phyloP scores from a whole-genome alignment of 2,888 invertebrate genomes.

The Calephelis perditalis region DNA sequence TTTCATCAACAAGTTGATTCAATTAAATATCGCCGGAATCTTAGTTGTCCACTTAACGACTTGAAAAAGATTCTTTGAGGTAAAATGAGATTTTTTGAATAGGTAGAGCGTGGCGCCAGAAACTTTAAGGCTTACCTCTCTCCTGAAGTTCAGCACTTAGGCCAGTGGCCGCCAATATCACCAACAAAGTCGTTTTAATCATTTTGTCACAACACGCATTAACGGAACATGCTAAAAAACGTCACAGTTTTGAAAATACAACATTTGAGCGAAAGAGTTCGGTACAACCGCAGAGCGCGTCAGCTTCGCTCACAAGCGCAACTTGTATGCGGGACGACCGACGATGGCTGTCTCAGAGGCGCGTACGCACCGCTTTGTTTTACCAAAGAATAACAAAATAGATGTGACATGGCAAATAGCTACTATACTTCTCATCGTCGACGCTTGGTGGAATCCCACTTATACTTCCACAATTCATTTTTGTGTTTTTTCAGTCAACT shows the following conservation, averaged over 20 bases:
- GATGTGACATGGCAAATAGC: constrained; percentile 12
- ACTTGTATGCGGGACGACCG: constrained; percentile 42
- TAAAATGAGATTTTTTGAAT: constrained; percentile 11
- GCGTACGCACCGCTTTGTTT: constrained; percentile 42
- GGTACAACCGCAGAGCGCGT: constrained; percentile 39
- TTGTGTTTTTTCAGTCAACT: too few species aligned
- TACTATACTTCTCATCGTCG: too few species aligned
- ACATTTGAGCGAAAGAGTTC: constrained; percentile 32
- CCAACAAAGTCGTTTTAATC: constrained; percentile 46
- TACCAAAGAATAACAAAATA: constrained; percentile 35
- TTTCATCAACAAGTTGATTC: not conserved
- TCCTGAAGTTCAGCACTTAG: constrained; percentile 57
- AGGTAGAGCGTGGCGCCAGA: constrained; percentile 24
- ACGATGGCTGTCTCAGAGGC: constrained; percentile 31
- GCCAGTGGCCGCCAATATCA: constrained; percentile 37
- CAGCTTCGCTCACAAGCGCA: constrained; percentile 50
- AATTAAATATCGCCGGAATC: not conserved
- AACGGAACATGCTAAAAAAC: constrained; percentile 47
- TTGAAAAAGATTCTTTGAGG: not conserved
- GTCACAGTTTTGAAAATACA: constrained; percentile 40
- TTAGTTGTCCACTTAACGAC: not conserved
- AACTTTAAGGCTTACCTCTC: constrained; percentile 50
- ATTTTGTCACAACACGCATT: constrained; percentile 49
- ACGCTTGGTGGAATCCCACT: too few species aligned
- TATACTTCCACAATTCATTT: too few species aligned